Evolutionary conservation across 2,113 vertebrate species (phyloP).

Genomic region (Dromaius novaehollandiae): DNA sequence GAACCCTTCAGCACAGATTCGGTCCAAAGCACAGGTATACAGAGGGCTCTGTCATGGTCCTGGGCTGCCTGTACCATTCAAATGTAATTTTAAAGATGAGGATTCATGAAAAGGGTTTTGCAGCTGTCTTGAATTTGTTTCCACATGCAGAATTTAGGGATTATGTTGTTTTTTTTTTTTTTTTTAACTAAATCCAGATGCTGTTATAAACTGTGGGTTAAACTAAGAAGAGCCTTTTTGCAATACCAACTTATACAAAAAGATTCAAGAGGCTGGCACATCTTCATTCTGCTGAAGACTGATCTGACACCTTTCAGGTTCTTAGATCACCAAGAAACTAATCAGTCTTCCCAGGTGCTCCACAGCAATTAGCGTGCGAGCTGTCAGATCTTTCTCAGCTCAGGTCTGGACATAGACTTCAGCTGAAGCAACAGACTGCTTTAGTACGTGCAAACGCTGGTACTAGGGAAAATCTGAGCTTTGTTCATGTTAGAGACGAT

Average conservation of each 20-base stretch:
- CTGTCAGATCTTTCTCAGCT: conserved; percentile 3
- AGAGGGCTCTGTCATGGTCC: background rate
- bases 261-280: background rate
- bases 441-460: background rate
- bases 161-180: background rate
- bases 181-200: background rate
- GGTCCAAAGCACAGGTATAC: background rate
- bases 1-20: background rate
- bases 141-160: background rate
- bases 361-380: background rate
- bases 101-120: background rate
- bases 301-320: background rate
- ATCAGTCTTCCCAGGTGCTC: background rate
- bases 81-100: background rate
- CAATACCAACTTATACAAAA: background rate
- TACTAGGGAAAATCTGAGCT: background rate
- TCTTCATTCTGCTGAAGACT: background rate
- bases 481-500: background rate
- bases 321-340: background rate
- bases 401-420: background rate
- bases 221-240: background rate
- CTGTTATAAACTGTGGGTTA: background rate
- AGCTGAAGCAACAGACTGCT: background rate
- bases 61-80: background rate
- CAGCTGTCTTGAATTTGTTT: background rate